A percentile compares a stretch with the other conserved stretches of the same genome.
Evolutionary conservation across 2,888 invertebrate genomes (phyloP).

Genomic region (Pharmacophagus antenor): DNA sequence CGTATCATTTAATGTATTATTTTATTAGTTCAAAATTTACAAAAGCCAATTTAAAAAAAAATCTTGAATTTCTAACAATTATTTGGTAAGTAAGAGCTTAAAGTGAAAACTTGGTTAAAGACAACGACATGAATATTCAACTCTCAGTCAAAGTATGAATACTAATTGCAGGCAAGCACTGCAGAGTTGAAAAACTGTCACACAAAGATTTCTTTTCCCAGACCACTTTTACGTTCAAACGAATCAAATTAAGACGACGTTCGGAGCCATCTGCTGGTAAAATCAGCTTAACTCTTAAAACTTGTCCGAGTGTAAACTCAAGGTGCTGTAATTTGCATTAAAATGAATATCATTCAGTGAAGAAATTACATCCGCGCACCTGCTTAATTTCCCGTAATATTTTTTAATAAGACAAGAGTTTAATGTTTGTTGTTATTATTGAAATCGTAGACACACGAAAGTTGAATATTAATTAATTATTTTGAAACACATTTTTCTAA

Average conservation of each 20-base stretch:
- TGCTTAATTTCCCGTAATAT: no score
- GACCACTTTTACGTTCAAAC: conserved; percentile 2
- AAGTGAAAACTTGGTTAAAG: background rate
- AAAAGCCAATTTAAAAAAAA: background rate
- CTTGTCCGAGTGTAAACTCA: conserved; percentile 2
- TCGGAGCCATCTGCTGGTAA: background rate
- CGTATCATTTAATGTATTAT: no score
- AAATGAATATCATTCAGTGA: background rate
- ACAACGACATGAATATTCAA: conserved; percentile 40
- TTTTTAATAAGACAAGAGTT: no score
- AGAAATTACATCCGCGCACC: background rate
- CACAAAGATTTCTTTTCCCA: conserved; percentile 17
- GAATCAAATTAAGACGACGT: conserved; percentile 20
- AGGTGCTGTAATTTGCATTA: conserved; percentile 2
- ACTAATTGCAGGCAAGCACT: conserved; percentile 24
- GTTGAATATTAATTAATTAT: no score
- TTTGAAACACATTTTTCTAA: no score
- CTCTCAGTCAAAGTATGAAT: conserved; percentile 31
- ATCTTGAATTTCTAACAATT: no score
- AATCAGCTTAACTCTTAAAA: conserved; percentile 11
- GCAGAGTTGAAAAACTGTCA: conserved; percentile 6
- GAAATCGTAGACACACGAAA: no score
- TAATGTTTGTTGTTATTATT: no score
- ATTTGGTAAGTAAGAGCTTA: no score
- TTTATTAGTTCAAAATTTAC: background rate